Percentiles rank a stretch among this genome's conserved stretches.
Conservation (phyloP, 37 sponge, comb jelly and placozoan species). For the Mnemiopsis leidyi region DNA sequence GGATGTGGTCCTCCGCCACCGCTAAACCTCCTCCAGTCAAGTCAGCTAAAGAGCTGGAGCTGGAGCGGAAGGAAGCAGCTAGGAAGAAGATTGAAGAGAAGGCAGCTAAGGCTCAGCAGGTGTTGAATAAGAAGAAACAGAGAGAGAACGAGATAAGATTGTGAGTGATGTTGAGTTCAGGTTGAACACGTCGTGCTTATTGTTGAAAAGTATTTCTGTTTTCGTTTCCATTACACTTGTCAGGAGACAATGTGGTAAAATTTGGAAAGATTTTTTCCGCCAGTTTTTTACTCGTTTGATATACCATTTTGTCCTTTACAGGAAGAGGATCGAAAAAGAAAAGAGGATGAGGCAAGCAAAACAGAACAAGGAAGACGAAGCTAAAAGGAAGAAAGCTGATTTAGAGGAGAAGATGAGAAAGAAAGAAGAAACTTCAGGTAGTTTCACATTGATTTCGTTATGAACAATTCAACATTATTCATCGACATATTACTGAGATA, state of each 20-base stretch:
- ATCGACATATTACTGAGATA: no score
- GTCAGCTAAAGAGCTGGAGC: constrained; percentile 47
- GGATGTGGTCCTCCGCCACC: neutral
- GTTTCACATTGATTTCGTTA: no score
- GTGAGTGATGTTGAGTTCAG: neutral
- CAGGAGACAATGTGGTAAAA: no score
- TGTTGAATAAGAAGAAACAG: constrained; percentile 53
- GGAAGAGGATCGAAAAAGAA: constrained; percentile 38
- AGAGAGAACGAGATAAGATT: constrained; percentile 56
- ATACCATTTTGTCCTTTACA: no score
- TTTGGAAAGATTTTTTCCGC: no score
- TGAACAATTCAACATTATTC: no score
- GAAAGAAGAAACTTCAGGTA: constrained; percentile 24
- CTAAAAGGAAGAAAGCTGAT: constrained; percentile 62
- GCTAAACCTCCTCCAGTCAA: neutral
- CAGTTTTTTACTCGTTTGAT: no score
- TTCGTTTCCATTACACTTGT: no score
- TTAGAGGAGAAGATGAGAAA: constrained; percentile 42
- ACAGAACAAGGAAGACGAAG: constrained; percentile 61
- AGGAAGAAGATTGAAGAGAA: constrained; percentile 57
- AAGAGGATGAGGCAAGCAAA: constrained; percentile 52
- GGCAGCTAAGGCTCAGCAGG: constrained; percentile 55
- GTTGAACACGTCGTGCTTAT: no score
- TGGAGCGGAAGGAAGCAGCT: constrained; percentile 47
- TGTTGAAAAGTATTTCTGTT: no score